Percentiles rank a stretch among this genome's conserved stretches.
phyloP scores from a whole-genome alignment of 2,888 invertebrate species.

The Epinotia brunnichana region DNA sequence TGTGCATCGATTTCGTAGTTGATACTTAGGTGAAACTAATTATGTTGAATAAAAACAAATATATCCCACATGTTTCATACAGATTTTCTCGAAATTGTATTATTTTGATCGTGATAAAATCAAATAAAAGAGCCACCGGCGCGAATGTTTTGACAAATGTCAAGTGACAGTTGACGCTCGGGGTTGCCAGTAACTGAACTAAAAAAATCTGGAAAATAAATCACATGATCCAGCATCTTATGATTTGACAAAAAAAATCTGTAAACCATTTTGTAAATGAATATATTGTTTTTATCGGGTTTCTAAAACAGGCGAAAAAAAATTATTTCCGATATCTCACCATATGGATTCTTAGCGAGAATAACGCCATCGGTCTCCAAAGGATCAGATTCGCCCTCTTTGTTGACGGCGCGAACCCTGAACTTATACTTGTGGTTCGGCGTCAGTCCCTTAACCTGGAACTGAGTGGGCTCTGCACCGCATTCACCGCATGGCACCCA shows the following conservation, averaged over 20 bases:
- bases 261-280: no score
- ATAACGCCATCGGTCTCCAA: conserved; percentile 95
- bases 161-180: not conserved
- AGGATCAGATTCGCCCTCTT: conserved; percentile 98
- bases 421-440: conserved; percentile 99
- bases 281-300: no score
- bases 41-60: not conserved
- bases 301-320: not conserved
- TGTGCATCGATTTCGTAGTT: not conserved
- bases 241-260: no score
- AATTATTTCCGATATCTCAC: conserved; percentile 69
- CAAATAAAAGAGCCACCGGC: not conserved
- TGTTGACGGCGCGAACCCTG: conserved; percentile 98
- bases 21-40: not conserved
- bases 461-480: conserved; percentile 90
- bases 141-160: conserved; percentile 13
- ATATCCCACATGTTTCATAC: not conserved
- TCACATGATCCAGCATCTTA: not conserved
- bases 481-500: conserved; percentile 98
- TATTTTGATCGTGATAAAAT: conserved; percentile 1
- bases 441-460: conserved; percentile 94
- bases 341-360: conserved; percentile 97
- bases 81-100: not conserved
- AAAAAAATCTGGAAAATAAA: not conserved
- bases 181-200: not conserved